These are phyloP conservation scores for Epinephelus cyanopodus DNA, from an alignment of 2,113 vertebrate species.

Conservation along the genomic window DNA sequence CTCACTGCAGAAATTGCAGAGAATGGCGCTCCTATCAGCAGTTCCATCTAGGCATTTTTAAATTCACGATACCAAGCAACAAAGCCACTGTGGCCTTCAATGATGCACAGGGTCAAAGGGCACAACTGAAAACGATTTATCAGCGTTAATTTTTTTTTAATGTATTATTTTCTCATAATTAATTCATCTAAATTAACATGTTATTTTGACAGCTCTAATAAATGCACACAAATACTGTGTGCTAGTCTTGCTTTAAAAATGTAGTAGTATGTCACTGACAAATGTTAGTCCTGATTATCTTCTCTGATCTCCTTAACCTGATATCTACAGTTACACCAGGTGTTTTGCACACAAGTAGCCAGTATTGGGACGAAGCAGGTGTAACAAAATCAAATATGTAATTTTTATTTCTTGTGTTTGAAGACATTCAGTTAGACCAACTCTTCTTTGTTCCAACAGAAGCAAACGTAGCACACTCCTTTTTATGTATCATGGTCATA, in stretches of 20 bases:
- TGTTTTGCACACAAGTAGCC: neutral
- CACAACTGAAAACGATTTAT: no score
- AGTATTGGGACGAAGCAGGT: neutral
- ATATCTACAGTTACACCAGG: neutral
- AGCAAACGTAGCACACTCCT: conserved; percentile 3
- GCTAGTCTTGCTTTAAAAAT: neutral
- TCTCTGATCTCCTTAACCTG: neutral
- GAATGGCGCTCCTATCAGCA: no score
- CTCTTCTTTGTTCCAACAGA: neutral
- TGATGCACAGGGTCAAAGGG: no score
- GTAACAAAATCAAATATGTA: neutral
- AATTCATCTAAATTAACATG: no score
- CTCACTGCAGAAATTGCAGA: no score
- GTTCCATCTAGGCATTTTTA: no score
- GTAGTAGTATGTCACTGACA: neutral
- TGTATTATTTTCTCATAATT: no score
- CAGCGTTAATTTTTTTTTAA: no score
- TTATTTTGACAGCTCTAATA: no score
- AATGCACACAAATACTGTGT: neutral
- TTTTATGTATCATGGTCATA: conserved; percentile 35
- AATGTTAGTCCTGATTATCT: neutral
- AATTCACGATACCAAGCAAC: no score
- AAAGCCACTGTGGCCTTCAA: no score
- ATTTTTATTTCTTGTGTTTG: neutral
- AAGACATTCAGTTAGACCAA: neutral